These are phyloP conservation scores for Trididemnum miniatum DNA, from an alignment of 23 tunicate genomes.

Conservation along the genomic window DNA sequence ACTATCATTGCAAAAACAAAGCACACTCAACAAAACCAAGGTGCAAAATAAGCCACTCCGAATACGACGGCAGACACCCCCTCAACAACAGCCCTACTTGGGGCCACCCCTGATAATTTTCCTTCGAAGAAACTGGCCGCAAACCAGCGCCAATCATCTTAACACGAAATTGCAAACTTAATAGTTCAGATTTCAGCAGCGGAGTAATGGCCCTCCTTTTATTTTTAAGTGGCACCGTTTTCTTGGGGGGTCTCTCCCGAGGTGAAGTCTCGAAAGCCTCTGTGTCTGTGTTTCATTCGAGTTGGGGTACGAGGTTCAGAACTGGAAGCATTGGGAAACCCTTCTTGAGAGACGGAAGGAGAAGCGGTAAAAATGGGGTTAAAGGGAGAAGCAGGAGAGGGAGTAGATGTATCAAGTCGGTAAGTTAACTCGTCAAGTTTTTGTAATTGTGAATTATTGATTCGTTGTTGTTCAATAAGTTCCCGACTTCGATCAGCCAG, in stretches of 20 bases:
- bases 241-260: background rate
- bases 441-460: constrained; percentile 38
- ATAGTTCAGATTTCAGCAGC: too few species aligned
- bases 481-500: constrained; percentile 9
- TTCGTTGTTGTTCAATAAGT: constrained; percentile 41
- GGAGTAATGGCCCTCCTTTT: too few species aligned
- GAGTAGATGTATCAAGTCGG: constrained; percentile 47
- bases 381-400: constrained; percentile 76
- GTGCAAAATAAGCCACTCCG: too few species aligned
- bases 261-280: background rate
- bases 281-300: background rate
- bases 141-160: too few species aligned
- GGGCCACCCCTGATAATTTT: too few species aligned
- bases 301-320: background rate
- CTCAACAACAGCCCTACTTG: too few species aligned
- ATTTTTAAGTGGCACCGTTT: background rate
- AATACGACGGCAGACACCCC: too few species aligned
- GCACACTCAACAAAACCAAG: too few species aligned
- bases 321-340: background rate
- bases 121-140: too few species aligned
- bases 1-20: too few species aligned
- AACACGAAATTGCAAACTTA: too few species aligned
- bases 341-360: constrained; percentile 24
- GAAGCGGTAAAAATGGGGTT: constrained; percentile 84
- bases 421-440: constrained; percentile 73